Evolutionary conservation across 2,797 vertebrate species (phyloP).

Genomic region (Poliocrania exsul): DNA sequence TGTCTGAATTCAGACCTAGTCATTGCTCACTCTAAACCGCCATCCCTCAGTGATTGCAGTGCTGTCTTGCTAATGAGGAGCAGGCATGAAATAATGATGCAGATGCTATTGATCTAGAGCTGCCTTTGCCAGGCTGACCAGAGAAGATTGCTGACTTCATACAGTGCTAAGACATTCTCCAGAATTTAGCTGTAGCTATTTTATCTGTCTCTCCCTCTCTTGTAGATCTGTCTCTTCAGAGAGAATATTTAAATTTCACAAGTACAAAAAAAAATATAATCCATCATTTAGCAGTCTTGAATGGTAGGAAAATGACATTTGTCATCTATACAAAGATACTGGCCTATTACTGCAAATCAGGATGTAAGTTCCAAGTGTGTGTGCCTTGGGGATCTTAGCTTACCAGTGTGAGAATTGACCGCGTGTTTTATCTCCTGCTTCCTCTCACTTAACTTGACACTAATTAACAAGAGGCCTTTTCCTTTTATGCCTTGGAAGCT

Average conservation of each 20-base stretch:
- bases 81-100: background rate
- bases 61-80: background rate
- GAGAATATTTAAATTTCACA: background rate
- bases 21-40: background rate
- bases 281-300: background rate
- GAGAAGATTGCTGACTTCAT: background rate
- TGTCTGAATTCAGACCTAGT: background rate
- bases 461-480: slow-evolving; percentile 32
- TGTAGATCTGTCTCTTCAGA: background rate
- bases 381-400: background rate
- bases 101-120: slow-evolving; percentile 1
- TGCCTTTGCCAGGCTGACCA: background rate
- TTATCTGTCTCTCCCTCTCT: background rate
- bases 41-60: background rate
- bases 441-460: background rate
- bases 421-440: background rate
- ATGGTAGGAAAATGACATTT: background rate
- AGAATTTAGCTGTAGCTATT: background rate
- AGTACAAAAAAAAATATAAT: background rate
- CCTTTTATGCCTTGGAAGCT: slow-evolving; percentile 17
- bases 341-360: background rate
- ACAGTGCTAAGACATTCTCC: background rate
- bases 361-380: background rate
- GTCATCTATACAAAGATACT: background rate
- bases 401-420: background rate